Evolutionary conservation across 2,888 invertebrate genomes (phyloP).

Genomic region (Diplazon laetatorius): DNA sequence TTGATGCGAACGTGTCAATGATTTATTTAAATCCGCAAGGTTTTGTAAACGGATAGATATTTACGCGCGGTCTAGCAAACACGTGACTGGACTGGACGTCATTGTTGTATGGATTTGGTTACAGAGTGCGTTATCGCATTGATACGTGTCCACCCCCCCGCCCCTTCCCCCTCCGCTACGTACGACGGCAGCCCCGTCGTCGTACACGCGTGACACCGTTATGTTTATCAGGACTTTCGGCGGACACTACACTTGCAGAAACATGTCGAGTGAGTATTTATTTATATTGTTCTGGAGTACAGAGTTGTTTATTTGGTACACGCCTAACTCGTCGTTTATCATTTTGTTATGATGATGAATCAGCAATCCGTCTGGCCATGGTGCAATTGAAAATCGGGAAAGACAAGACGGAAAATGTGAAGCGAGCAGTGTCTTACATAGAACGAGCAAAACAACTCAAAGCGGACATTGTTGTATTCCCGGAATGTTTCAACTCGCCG

Average conservation of each 20-base stretch:
- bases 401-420: conserved; percentile 90
- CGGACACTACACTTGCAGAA: conserved; percentile 65
- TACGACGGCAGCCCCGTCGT: no score
- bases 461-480: conserved; percentile 87
- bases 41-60: no score
- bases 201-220: conserved; percentile 66
- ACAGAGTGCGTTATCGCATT: no score
- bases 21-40: no score
- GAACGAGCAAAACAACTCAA: conserved; percentile 87
- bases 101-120: no score
- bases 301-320: neutral
- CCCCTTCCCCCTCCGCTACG: conserved; percentile 8
- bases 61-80: no score
- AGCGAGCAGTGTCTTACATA: conserved; percentile 88
- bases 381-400: conserved; percentile 92
- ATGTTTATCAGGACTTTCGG: conserved; percentile 71
- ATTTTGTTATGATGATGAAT: neutral
- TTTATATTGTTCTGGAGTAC: no score
- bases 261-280: conserved; percentile 73
- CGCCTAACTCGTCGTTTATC: neutral
- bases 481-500: conserved; percentile 97
- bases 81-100: no score
- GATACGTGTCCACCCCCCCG: no score
- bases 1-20: no score
- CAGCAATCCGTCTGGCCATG: conserved; percentile 89